Evolutionary conservation across 2,888 invertebrate species (phyloP), one percentile per base, ranked within the genome.

Genomic region (Tenthredo distinguenda): DNA sequence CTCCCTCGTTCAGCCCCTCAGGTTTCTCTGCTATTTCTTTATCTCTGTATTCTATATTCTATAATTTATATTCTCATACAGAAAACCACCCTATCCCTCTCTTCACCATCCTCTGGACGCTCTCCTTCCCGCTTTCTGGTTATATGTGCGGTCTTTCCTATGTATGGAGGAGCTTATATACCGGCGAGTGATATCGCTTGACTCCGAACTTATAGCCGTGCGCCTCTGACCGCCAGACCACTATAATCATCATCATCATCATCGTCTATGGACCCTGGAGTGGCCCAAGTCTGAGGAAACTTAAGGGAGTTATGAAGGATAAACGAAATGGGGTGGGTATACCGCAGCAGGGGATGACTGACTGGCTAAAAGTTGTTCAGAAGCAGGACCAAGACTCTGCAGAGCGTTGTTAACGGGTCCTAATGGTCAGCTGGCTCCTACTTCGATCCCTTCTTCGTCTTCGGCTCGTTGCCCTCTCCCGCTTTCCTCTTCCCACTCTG

Each of bases 31-130:
- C 86, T 84, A 84, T 47, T 47, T 47, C 47, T 47, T 47, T 47
- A 12, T 47, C 12, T 47, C 76, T 86, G 85, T 84, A 81, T 86
- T 71, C 86, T 76, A 82, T 86, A 76, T 43, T 18, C 83, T 68
- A 5, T 47, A 10, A 31, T 21, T 9, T 15, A 43, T 26, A 58
- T 81, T 82, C 31, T 71, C 34, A 2, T 65, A 82, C 43, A 9
- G 15, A 21, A 12, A 37, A 65, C 31, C 15, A n/a, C 2, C 68
- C 68, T 18, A 1, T 15, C 34, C 12, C 15, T 68, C 3, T 15
- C 15, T 68, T 6, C 12, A 0, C 68, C 2, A 15, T 34, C 12
- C 5, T 68, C 68, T 34, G 15, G 26, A 34, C 15, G 12, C 68
- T 68, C 26, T 71, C 37, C 18, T 71, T 71, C 37, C n/a, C n/a